phyloP scores from a whole-genome alignment of 2,888 invertebrate species.

The Chironomus riparius region DNA sequence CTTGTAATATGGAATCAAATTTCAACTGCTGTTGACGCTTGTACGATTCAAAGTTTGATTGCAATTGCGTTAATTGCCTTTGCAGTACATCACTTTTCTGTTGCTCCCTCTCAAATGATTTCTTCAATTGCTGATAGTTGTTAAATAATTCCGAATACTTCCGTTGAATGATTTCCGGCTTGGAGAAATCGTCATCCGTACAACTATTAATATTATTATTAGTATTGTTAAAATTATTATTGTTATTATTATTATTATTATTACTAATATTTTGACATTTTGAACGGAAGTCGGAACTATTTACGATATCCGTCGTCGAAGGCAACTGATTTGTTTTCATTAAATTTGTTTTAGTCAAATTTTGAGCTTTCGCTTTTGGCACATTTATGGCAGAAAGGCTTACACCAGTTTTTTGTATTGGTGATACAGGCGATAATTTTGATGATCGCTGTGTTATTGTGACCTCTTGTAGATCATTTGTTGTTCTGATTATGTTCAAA shows the following conservation, averaged over 20 bases:
- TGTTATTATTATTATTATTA: not conserved
- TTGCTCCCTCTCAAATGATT: constrained; percentile 14
- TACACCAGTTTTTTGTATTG: constrained; percentile 8
- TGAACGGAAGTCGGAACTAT: not conserved
- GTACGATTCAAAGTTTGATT: constrained; percentile 6
- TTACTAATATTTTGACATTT: not conserved
- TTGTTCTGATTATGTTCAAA: constrained; percentile 6
- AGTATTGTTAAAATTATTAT: not conserved
- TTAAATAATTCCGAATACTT: constrained; percentile 12
- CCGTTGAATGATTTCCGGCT: constrained; percentile 5
- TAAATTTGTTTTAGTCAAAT: not conserved
- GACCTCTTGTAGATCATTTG: constrained; percentile 11
- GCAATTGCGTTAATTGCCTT: constrained; percentile 4
- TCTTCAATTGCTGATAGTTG: constrained; percentile 14
- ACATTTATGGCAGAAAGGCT: constrained; percentile 24
- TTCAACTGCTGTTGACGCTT: constrained; percentile 13
- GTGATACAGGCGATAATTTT: not conserved
- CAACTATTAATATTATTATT: not conserved
- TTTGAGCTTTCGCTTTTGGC: constrained; percentile 22
- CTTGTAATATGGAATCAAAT: constrained; percentile 13
- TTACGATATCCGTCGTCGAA: constrained; percentile 1
- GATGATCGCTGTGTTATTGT: constrained; percentile 19
- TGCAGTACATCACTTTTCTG: not conserved
- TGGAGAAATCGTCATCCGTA: not conserved
- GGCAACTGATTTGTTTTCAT: constrained; percentile 7